Evolutionary conservation across 2,888 invertebrate species (phyloP).

Genomic region (Chymomyza procnemis): DNA sequence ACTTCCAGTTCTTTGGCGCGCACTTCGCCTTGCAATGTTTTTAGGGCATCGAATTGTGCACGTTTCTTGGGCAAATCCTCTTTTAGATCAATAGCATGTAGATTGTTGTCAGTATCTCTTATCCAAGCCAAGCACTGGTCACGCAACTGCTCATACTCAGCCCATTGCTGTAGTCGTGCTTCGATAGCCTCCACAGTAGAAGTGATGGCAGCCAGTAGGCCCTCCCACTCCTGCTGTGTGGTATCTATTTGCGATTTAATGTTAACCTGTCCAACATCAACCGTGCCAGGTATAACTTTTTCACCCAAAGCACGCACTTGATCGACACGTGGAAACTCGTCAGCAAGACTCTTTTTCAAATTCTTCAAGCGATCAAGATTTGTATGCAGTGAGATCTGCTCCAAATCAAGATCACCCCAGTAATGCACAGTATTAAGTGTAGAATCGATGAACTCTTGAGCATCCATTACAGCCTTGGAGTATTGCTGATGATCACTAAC

Average conservation of each 20-base stretch:
- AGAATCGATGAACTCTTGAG: slow-evolving; percentile 92
- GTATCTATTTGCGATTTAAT: slow-evolving; percentile 92
- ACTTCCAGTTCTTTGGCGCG: slow-evolving; percentile 94
- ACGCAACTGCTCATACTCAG: slow-evolving; percentile 91
- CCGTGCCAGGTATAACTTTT: slow-evolving; percentile 92
- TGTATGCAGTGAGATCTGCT: slow-evolving; percentile 90
- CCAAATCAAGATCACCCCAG: slow-evolving; percentile 91
- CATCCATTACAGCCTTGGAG: slow-evolving; percentile 90
- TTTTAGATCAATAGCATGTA: slow-evolving; percentile 93
- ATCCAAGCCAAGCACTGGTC: slow-evolving; percentile 93
- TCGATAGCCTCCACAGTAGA: slow-evolving; percentile 89
- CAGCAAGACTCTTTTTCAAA: slow-evolving; percentile 87
- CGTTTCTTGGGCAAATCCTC: slow-evolving; percentile 90
- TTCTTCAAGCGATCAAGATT: slow-evolving; percentile 92
- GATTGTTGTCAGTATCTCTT: slow-evolving; percentile 89
- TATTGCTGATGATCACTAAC: slow-evolving; percentile 94
- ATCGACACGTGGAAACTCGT: slow-evolving; percentile 90
- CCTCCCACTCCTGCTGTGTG: slow-evolving; percentile 94
- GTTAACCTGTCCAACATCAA: slow-evolving; percentile 89
- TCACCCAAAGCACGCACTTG: slow-evolving; percentile 90
- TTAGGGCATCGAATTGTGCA: slow-evolving; percentile 88
- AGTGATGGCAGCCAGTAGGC: slow-evolving; percentile 86
- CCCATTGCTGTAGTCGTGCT: slow-evolving; percentile 92
- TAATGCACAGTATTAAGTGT: slow-evolving; percentile 89
- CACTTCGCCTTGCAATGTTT: slow-evolving; percentile 90